Evolutionary conservation across 2,113 vertebrate species (phyloP).

Genomic region (Coreoperca whiteheadi): DNA sequence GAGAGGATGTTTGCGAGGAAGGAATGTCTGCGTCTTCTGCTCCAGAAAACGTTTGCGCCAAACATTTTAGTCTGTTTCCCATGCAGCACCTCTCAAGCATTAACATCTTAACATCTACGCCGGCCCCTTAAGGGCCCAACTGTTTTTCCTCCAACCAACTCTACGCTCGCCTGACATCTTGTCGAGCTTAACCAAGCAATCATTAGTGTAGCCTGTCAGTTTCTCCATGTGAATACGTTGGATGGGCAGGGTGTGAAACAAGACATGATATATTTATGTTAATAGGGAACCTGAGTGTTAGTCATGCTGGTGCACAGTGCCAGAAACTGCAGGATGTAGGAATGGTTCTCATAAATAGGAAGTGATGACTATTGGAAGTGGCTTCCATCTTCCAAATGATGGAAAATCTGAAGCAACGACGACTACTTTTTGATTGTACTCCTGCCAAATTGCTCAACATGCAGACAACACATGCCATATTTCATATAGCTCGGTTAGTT

Average conservation of each 20-base stretch:
- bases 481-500: background rate
- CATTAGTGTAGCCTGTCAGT: conserved; percentile 27
- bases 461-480: conserved; percentile 41
- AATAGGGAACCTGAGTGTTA: conserved; percentile 48
- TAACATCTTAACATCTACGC: conserved; percentile 22
- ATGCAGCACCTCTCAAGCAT: conserved; percentile 37
- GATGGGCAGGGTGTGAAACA: conserved; percentile 57
- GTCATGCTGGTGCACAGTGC: conserved; percentile 60
- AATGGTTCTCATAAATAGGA: conserved; percentile 61
- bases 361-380: conserved; percentile 60
- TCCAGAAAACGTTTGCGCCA: conserved; percentile 66
- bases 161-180: conserved; percentile 48
- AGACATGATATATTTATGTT: conserved; percentile 68
- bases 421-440: conserved; percentile 43
- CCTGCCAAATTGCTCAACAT: conserved; percentile 43
- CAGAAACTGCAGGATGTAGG: conserved; percentile 68
- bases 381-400: conserved; percentile 54
- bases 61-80: conserved; percentile 72
- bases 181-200: conserved; percentile 32
- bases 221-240: conserved; percentile 34
- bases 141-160: conserved; percentile 26
- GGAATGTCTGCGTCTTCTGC: conserved; percentile 78
- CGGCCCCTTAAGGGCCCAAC: conserved; percentile 11
- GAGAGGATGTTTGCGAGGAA: conserved; percentile 81
- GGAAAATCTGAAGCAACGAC: conserved; percentile 54